These are phyloP conservation scores for Pogonomyrmex californicus DNA, from an alignment of 1,140 invertebrate genomes.

Conservation along the genomic window DNA sequence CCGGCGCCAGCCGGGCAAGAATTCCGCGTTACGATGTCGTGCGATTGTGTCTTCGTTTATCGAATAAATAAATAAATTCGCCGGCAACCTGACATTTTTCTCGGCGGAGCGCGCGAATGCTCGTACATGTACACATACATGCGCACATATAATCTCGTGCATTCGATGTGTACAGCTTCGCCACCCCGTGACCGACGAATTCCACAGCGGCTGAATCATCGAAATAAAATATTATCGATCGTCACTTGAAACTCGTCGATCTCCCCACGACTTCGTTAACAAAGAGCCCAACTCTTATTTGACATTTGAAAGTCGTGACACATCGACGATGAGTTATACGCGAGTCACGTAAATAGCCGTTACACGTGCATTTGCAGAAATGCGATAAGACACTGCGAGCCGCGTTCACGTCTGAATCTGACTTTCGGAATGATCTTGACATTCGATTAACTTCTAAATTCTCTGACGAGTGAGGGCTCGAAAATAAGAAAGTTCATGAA, in stretches of 20 bases:
- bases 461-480: too few relatives aligned
- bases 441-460: background rate
- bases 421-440: background rate
- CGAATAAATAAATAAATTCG: constrained; percentile 44
- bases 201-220: constrained; percentile 63
- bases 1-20: background rate
- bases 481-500: too few relatives aligned
- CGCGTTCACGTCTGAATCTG: background rate
- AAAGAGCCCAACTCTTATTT: constrained; percentile 44
- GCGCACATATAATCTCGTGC: background rate
- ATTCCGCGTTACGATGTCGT: constrained; percentile 3
- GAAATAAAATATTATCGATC: constrained; percentile 54
- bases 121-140: background rate
- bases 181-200: constrained; percentile 50
- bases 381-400: constrained; percentile 12
- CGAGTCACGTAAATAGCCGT: background rate
- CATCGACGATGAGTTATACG: constrained; percentile 42
- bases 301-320: constrained; percentile 58
- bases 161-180: constrained; percentile 8
- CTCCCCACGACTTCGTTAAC: background rate
- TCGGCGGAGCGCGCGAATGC: background rate
- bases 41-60: constrained; percentile 21
- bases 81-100: background rate
- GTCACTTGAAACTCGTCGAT: constrained; percentile 50
- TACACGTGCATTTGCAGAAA: constrained; percentile 50